phyloP scores from a whole-genome alignment of 2,888 invertebrate species.

The Drosophila anomalata region DNA sequence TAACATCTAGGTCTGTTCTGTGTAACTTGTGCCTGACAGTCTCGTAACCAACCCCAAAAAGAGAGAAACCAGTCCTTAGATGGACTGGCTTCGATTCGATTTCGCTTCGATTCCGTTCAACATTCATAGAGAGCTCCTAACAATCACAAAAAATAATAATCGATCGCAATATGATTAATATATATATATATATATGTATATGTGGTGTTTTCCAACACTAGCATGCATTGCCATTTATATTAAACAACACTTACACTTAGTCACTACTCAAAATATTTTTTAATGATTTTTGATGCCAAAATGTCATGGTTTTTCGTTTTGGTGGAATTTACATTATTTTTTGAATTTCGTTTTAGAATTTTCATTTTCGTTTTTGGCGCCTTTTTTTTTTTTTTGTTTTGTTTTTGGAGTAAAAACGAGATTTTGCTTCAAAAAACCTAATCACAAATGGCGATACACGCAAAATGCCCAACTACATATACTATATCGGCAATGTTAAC shows the following conservation, averaged over 20 bases:
- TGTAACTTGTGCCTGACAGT: slow-evolving; percentile 52
- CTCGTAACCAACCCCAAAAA: slow-evolving; percentile 47
- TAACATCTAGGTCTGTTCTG: slow-evolving; percentile 39
- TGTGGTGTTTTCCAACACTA: slow-evolving; percentile 24
- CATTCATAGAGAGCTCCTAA: slow-evolving; percentile 70
- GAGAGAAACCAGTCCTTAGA: slow-evolving; percentile 34
- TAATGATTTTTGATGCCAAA: slow-evolving; percentile 15
- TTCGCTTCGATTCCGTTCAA: slow-evolving; percentile 62
- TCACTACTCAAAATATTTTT: slow-evolving; percentile 31
- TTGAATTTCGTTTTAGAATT: slow-evolving; percentile 38
- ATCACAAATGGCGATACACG: slow-evolving; percentile 69
- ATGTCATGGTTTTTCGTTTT: slow-evolving; percentile 5
- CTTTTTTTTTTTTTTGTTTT: slow-evolving; percentile 1
- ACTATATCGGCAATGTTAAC: slow-evolving; percentile 48
- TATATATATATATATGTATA: slow-evolving; percentile 27
- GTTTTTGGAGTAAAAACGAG: slow-evolving; percentile 32
- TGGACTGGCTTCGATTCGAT: slow-evolving; percentile 35
- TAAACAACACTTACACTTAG: slow-evolving; percentile 42
- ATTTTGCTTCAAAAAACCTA: slow-evolving; percentile 53
- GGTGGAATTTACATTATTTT: slow-evolving; percentile 26
- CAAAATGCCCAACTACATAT: slow-evolving; percentile 58
- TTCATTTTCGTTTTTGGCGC: slow-evolving; percentile 28
- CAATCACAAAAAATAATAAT: slow-evolving; percentile 61
- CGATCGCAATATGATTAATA: slow-evolving; percentile 42
- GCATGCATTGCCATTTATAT: slow-evolving; percentile 41